Evolutionary conservation across 2,888 invertebrate genomes (phyloP), one percentile per base, ranked within the genome.

Genomic region (Tetragonisca angustula): DNA sequence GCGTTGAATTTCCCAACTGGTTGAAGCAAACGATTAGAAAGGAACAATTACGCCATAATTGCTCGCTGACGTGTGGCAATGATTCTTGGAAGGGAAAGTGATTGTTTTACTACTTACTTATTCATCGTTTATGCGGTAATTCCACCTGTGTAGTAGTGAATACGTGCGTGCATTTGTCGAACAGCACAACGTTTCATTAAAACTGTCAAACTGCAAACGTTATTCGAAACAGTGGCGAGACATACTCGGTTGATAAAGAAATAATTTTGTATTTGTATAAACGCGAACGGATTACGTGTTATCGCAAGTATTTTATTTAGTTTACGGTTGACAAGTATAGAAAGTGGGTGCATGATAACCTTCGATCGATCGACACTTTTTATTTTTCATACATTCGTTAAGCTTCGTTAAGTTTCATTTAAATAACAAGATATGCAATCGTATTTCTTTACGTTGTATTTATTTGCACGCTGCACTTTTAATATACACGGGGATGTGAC

Each of bases 81-180:
- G 43, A 24, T 71, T 74, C 77, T 54, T 56, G 43, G 62, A 77
- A 77, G 83, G 67, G 83, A 83, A 80, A 85, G 83, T 83, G 59
- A 83, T 80, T 77, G 79, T 79, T 67, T 65, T 54, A 17, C 3
- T 24, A n/a, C 54, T 70, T 76, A 36, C 21, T 56, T 43, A 61
- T 65, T 73, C 36, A n/a, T 15, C n/a, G 70, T 32, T 81, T 70
- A 61, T 15, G 59, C 43, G 64, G 65, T 49, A 15, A 50, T 21
- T 70, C 76, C 68, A 65, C 27, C 56, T 24, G 11, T 43, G 43
- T 43, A 43, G 9, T 9, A 9, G 9, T 43, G 43, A 43, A 43
- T 43, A 43, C 9, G 43, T 43, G 43, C 43, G 9, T 0, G 43
- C 36, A 36, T 6, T 36, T 36, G 36, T 36, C 6, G 32, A 32